Evolutionary conservation across 2,888 invertebrate genomes (phyloP), one percentile per base, ranked within the genome.

Genomic region (Drosophila ezoana): DNA sequence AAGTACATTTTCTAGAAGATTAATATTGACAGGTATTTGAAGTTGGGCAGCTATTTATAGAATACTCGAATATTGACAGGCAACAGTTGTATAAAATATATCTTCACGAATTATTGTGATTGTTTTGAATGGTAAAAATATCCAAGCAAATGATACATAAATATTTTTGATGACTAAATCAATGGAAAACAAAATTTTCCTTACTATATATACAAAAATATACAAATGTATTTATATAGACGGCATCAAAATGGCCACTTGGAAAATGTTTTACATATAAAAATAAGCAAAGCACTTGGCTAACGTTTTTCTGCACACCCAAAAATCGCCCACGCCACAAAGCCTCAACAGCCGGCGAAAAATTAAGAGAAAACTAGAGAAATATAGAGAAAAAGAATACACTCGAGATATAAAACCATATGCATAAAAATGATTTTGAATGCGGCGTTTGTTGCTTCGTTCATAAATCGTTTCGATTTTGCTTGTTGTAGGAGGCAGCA

Each of bases 331-430:
- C 78, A 76, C 79, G 75, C 57, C 45, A 44, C 37, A 61, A 41
- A 35, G 32, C 45, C 18, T 16, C 44, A 72, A 37, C 75, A 75
- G 75, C 70, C 75, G 79, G 75, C 75, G 37, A 74, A 76, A 68
- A 73, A 57, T 28, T n/a, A 38, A 53, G 10, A 51, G 16, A 43
- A 68, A 41, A 68, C 44, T 51, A 23, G 51, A 51, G 23, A 38
- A 11, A 45, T n/a, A 28, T 4, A 49, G 6, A 16, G n/a, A 35
- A 43, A 45, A 53, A 53, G 49, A 65, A 69, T 45, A 32, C 49
- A 59, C 41, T 62, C 43, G 71, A 70, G 44, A 52, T 23, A 32
- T 14, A 40, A 58, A 58, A 57, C 23, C n/a, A 37, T 8, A 61
- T 68, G 35, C 53, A 68, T 68, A 44, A 56, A 69, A 52, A 56